These are phyloP conservation scores for Limnothrissa miodon DNA, from an alignment of 2,113 vertebrate species.

Conservation along the genomic window DNA sequence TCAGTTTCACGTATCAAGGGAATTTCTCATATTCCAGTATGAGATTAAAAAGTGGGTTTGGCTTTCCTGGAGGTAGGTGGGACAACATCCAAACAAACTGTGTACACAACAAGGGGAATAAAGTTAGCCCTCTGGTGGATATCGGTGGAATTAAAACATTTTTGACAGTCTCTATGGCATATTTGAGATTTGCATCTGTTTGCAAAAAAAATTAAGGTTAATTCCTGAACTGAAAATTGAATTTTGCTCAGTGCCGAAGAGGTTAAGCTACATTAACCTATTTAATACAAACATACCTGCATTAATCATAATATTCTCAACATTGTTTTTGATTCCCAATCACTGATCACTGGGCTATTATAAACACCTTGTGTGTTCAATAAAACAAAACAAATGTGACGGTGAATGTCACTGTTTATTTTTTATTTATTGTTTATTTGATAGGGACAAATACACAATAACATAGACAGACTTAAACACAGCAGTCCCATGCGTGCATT, in stretches of 20 bases:
- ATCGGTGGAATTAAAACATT: neutral
- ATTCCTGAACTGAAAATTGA: neutral
- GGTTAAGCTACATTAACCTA: neutral
- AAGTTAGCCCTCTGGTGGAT: constrained; percentile 3
- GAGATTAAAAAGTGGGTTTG: neutral
- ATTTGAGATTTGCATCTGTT: neutral
- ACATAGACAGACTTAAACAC: too few species aligned
- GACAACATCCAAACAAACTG: neutral
- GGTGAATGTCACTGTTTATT: neutral
- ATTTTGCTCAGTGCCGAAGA: neutral
- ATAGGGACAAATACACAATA: too few species aligned
- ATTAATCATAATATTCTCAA: neutral
- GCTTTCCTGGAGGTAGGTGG: neutral
- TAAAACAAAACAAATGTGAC: neutral
- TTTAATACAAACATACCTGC: too few species aligned
- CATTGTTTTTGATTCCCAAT: neutral
- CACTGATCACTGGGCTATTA: neutral
- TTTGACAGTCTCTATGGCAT: neutral
- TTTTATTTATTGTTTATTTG: too few species aligned
- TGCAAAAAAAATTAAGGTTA: neutral
- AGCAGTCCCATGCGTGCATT: too few species aligned
- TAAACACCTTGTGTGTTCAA: neutral
- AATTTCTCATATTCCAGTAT: neutral
- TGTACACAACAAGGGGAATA: neutral
- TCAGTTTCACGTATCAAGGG: neutral